A percentile compares a stretch with the other conserved stretches of the same genome.
These are phyloP conservation scores for Stercorarius parasiticus DNA, from an alignment of 2,113 vertebrate species.

Conservation along the genomic window DNA sequence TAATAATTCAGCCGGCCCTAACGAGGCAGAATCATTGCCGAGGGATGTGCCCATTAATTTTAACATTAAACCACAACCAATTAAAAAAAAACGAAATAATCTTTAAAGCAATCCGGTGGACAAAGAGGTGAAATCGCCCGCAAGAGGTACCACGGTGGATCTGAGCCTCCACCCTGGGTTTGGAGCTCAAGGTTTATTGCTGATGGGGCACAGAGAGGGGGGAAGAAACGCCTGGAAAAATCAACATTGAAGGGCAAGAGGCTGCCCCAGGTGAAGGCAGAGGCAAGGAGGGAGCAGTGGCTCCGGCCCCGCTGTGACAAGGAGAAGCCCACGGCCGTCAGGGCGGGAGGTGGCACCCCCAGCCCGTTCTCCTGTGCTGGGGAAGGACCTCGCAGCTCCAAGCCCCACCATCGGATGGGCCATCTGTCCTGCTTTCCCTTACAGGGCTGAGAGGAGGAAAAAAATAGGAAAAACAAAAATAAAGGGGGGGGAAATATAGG, in stretches of 20 bases:
- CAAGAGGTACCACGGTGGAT: neutral
- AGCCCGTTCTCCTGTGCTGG: neutral
- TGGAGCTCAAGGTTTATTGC: neutral
- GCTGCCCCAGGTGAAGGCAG: neutral
- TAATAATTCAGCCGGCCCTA: neutral
- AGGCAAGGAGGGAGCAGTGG: neutral
- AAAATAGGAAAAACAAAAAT: fast-evolving
- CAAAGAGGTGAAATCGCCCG: neutral
- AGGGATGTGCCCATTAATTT: neutral
- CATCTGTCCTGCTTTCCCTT: neutral
- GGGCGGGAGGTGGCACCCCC: neutral
- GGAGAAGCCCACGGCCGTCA: neutral
- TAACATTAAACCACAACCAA: neutral
- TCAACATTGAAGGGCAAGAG: neutral
- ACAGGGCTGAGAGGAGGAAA: neutral
- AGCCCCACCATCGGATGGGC: neutral
- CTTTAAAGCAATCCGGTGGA: neutral
- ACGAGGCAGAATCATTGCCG: neutral
- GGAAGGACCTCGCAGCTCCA: neutral
- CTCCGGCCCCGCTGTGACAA: neutral
- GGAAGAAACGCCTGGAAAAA: neutral
- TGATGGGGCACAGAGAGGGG: neutral
- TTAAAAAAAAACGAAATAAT: neutral
- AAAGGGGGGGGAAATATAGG: too few relatives aligned
- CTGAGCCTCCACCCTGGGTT: neutral